Conservation (phyloP, 1,140 invertebrate genomes). For the Trachymyrmex cornetzi region DNA sequence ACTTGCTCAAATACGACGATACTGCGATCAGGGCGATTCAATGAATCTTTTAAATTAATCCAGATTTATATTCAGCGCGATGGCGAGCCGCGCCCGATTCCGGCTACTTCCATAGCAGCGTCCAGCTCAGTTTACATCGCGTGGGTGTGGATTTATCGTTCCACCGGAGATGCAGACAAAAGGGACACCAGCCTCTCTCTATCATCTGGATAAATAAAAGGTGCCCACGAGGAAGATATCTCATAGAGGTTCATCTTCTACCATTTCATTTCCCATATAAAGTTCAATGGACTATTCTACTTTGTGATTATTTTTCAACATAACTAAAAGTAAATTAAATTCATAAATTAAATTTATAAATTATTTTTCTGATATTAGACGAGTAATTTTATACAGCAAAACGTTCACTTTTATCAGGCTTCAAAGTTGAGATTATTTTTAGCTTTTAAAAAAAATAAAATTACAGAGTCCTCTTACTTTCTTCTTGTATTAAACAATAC, state of each 20-base stretch:
- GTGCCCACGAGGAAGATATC: constrained; percentile 41
- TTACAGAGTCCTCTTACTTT: neutral
- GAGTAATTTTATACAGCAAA: neutral
- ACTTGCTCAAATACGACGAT: constrained; percentile 9
- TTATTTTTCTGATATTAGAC: neutral
- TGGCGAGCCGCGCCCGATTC: constrained; percentile 64
- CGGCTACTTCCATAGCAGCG: constrained; percentile 46
- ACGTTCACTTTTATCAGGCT: neutral
- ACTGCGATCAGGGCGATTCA: constrained; percentile 63
- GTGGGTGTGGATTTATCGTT: constrained; percentile 78
- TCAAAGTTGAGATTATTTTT: neutral
- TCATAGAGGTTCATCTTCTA: constrained; percentile 15
- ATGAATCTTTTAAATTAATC: constrained; percentile 70
- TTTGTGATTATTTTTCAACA: neutral
- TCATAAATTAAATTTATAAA: neutral
- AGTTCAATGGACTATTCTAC: constrained; percentile 41
- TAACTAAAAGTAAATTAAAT: constrained; percentile 13
- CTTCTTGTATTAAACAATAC: neutral
- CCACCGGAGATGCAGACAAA: constrained; percentile 67
- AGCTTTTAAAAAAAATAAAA: constrained; percentile 9
- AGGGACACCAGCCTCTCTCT: constrained; percentile 45
- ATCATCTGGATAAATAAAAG: constrained; percentile 53
- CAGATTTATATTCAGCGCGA: constrained; percentile 66
- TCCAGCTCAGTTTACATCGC: constrained; percentile 75
- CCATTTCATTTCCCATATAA: neutral